Conservation (phyloP, 2,888 invertebrate genomes). For the Eupithecia dodoneata region DNA sequence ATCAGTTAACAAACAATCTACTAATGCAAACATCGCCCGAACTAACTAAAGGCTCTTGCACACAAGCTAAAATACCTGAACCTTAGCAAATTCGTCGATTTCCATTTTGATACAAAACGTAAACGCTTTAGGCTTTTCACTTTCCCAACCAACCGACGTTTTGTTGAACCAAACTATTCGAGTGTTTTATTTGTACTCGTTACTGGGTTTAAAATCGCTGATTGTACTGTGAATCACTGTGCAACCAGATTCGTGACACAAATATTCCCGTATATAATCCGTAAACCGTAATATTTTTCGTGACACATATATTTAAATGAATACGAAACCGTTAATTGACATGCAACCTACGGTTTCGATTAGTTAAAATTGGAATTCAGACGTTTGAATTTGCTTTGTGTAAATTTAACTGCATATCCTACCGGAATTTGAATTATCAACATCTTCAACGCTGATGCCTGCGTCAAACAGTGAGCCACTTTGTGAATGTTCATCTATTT, state of each 20-base stretch:
- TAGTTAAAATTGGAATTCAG: neutral
- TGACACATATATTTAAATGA: too few species aligned
- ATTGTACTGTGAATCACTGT: constrained; percentile 8
- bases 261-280: constrained; percentile 11
- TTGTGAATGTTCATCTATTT: neutral
- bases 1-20: constrained; percentile 69
- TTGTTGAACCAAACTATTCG: constrained; percentile 18
- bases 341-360: constrained; percentile 11
- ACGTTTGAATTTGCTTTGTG: neutral
- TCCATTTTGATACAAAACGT: constrained; percentile 6
- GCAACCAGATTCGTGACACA: constrained; percentile 9
- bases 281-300: too few species aligned
- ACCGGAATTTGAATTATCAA: neutral
- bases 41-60: constrained; percentile 32
- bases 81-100: neutral
- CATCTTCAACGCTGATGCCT: neutral
- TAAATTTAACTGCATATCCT: neutral
- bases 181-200: constrained; percentile 10
- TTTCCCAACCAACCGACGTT: constrained; percentile 8
- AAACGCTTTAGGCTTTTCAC: neutral
- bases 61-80: constrained; percentile 35
- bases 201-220: constrained; percentile 19
- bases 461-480: neutral
- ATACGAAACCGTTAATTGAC: constrained; percentile 19
- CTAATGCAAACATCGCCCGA: constrained; percentile 59